Percentiles rank a stretch among this genome's conserved stretches.
Conservation (phyloP, 2,113 vertebrate species). For the Strix aluco region DNA sequence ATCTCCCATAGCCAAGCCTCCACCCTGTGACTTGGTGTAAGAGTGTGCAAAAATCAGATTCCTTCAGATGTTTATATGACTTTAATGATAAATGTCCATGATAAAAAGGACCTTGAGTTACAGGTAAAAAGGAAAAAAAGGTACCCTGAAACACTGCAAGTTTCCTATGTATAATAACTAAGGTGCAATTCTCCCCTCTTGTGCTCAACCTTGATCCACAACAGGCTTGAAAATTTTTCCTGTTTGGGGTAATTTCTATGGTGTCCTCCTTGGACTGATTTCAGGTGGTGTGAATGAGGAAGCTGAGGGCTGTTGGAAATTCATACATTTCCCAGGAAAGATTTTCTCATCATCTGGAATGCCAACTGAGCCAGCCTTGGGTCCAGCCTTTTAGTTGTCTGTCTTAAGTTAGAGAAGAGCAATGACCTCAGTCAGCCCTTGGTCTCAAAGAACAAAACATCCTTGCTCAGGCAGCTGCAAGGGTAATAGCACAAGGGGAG, state of each 20-base stretch:
- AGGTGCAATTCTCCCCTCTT: background rate
- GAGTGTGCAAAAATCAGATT: background rate
- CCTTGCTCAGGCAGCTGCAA: background rate
- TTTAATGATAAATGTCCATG: background rate
- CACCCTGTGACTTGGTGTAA: background rate
- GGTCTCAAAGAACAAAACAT: background rate
- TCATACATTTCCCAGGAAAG: background rate
- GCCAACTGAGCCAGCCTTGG: background rate
- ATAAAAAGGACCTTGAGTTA: background rate
- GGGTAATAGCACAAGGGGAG: background rate
- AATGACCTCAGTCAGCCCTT: background rate
- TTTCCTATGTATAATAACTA: background rate
- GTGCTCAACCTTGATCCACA: background rate
- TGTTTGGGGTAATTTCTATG: fast-evolving
- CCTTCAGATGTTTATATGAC: background rate
- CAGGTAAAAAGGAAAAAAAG: background rate
- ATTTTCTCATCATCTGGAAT: background rate
- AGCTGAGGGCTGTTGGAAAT: background rate
- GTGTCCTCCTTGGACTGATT: background rate
- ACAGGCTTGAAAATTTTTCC: background rate
- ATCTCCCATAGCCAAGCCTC: background rate
- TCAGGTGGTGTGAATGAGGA: background rate
- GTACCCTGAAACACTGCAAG: background rate
- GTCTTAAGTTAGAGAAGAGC: background rate
- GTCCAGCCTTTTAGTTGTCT: background rate